Percentiles rank a stretch among this genome's conserved stretches.
Conservation (phyloP, 2,888 invertebrate genomes). For the Spisula subtruncata region DNA sequence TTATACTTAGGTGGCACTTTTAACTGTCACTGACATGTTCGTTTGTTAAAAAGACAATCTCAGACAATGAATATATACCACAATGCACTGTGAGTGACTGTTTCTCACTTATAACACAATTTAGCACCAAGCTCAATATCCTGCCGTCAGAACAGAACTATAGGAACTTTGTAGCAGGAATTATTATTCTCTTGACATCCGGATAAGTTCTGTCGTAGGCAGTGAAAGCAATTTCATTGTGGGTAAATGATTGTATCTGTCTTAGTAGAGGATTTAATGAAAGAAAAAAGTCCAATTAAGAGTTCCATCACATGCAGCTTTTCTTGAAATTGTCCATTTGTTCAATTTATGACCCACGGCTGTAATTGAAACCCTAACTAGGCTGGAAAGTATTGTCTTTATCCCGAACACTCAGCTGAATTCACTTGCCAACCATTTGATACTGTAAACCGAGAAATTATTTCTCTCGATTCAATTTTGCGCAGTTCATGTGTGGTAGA, state of each 20-base stretch:
- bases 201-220: conserved; percentile 29
- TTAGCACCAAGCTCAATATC: conserved; percentile 40
- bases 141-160: background rate
- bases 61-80: conserved; percentile 2
- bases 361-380: conserved; percentile 30
- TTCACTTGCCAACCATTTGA: background rate
- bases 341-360: conserved; percentile 30
- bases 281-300: conserved; percentile 37
- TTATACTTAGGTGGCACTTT: background rate
- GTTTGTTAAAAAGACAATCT: background rate
- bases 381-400: conserved; percentile 9
- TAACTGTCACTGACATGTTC: background rate
- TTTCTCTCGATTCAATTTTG: too few relatives aligned
- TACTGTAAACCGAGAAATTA: too few relatives aligned
- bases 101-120: conserved; percentile 35
- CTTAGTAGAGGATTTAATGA: conserved; percentile 32
- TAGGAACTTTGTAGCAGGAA: background rate
- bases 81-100: background rate
- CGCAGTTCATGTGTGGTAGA: too few relatives aligned
- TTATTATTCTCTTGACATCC: conserved; percentile 17
- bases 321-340: conserved; percentile 37
- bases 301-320: background rate
- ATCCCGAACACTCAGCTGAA: background rate
- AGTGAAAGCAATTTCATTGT: conserved; percentile 41
- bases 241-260: conserved; percentile 47